phyloP scores from a whole-genome alignment of 2,888 invertebrate species.

The Oeneis ivallda region DNA sequence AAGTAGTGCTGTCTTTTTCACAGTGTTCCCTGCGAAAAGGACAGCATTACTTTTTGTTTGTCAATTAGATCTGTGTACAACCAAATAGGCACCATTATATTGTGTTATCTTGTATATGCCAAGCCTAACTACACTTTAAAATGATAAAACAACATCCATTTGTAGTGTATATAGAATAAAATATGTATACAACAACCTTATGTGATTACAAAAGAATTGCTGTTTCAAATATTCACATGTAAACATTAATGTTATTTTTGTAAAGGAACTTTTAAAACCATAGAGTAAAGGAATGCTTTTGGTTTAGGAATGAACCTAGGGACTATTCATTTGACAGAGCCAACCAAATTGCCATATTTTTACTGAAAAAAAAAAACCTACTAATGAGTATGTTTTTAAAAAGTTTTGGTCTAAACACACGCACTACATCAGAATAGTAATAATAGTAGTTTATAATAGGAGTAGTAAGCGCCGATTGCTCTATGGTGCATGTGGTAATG shows the following conservation, averaged over 20 bases:
- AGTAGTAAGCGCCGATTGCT: slow-evolving; percentile 6
- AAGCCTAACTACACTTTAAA: slow-evolving; percentile 23
- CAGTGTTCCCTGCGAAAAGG: too few relatives aligned
- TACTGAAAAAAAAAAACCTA: too few relatives aligned
- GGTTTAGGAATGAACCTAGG: slow-evolving; percentile 1
- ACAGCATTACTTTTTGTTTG: too few relatives aligned
- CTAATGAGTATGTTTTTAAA: too few relatives aligned
- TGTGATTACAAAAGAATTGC: neutral
- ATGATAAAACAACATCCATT: slow-evolving; percentile 33
- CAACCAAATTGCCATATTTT: too few relatives aligned
- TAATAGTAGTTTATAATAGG: too few relatives aligned
- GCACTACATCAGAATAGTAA: neutral
- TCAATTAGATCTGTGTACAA: neutral
- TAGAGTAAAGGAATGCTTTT: slow-evolving; percentile 28
- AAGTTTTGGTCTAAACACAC: too few relatives aligned
- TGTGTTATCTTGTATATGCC: slow-evolving; percentile 1
- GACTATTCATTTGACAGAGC: neutral
- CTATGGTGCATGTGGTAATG: slow-evolving; percentile 29
- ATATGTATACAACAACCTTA: slow-evolving; percentile 19
- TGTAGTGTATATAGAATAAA: slow-evolving; percentile 20
- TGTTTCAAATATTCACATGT: neutral
- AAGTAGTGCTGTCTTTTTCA: too few relatives aligned
- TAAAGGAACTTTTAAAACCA: slow-evolving; percentile 14
- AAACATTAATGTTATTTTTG: neutral
- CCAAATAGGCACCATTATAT: neutral